A percentile compares a stretch with the other conserved stretches of the same genome.
These are phyloP conservation scores for Temnothorax rugatulus DNA, from an alignment of 2,888 invertebrate genomes.

Conservation along the genomic window DNA sequence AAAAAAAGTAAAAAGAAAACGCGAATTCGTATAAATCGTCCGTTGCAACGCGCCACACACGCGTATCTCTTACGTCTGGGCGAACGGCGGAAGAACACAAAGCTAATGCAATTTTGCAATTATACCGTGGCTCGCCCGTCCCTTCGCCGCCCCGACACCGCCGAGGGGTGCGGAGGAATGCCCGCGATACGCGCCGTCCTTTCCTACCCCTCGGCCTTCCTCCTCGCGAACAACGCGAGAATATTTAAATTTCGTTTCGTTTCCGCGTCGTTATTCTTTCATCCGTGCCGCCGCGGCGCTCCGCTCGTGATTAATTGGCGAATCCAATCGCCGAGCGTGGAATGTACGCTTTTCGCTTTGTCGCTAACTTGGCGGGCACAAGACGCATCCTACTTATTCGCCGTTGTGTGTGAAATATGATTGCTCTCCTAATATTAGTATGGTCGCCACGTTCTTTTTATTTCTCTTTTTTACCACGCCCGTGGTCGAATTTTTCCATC, in stretches of 20 bases:
- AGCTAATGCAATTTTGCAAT: conserved; percentile 85
- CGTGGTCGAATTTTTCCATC: conserved; percentile 24
- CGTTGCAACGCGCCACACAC: conserved; percentile 68
- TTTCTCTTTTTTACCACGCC: not conserved
- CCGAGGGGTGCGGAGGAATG: conserved; percentile 73
- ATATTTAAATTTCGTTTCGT: conserved; percentile 83
- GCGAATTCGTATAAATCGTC: conserved; percentile 77
- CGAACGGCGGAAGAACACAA: conserved; percentile 82
- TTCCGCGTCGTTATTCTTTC: conserved; percentile 83
- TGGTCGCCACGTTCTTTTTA: not conserved
- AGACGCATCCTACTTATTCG: conserved; percentile 35
- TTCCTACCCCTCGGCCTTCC: conserved; percentile 29
- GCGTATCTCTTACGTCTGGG: conserved; percentile 81
- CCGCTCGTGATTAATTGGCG: conserved; percentile 80
- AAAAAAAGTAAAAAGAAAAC: conserved; percentile 11
- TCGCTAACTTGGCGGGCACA: conserved; percentile 22
- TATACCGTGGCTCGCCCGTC: conserved; percentile 77
- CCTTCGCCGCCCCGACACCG: conserved; percentile 59
- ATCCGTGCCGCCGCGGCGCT: conserved; percentile 72
- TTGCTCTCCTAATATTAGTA: not conserved
- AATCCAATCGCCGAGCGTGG: conserved; percentile 79
- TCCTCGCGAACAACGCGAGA: conserved; percentile 72
- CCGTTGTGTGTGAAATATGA: conserved; percentile 12
- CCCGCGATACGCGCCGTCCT: conserved; percentile 65
- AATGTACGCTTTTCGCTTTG: conserved; percentile 48